Conservation (phyloP, 2,113 vertebrate species). For the Urocolius indicus region DNA sequence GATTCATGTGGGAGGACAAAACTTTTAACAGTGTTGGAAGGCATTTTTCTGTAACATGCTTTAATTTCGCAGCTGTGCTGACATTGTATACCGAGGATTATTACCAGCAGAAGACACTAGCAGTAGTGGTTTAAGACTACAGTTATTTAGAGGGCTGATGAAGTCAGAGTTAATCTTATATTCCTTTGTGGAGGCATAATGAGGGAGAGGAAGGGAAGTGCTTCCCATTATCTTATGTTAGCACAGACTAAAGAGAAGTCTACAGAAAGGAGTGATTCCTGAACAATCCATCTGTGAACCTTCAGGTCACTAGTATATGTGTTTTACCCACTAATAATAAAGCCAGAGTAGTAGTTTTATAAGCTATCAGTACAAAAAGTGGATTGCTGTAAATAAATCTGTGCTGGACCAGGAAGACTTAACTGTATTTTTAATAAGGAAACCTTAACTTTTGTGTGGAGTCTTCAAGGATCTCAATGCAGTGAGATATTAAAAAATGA, state of each 20-base stretch:
- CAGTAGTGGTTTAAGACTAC: background rate
- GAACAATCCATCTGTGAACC: background rate
- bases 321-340: background rate
- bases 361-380: background rate
- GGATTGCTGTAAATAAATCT: slow-evolving; percentile 28
- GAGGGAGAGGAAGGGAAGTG: background rate
- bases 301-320: background rate
- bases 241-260: background rate
- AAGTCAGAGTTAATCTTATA: background rate
- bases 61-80: background rate
- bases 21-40: background rate
- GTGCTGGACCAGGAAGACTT: background rate
- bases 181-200: background rate
- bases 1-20: slow-evolving; percentile 1
- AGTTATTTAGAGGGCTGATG: background rate
- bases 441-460: background rate
- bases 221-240: background rate
- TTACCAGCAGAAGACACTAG: background rate
- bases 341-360: background rate
- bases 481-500: too few species aligned
- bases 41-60: background rate
- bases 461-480: background rate
- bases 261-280: background rate
- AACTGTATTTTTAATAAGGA: background rate
- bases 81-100: background rate